Conservation (phyloP, 1,140 invertebrate species). For the Dendrolimus punctatus region DNA sequence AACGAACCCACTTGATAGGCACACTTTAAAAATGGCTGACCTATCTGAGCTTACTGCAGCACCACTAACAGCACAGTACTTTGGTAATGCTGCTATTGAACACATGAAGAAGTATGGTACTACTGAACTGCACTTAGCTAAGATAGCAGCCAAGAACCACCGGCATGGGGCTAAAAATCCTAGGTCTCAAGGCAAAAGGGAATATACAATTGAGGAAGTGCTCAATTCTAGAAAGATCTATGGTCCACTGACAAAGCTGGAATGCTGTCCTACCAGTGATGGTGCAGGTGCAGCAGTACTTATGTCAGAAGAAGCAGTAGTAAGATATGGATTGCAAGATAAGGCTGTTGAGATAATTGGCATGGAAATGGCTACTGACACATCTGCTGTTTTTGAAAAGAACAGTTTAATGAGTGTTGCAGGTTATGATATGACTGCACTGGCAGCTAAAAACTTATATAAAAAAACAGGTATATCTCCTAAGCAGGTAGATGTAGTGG, state of each 20-base stretch:
- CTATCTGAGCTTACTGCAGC: conserved; percentile 83
- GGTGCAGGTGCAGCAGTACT: conserved; percentile 94
- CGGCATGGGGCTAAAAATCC: conserved; percentile 97
- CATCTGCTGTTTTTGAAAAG: conserved; percentile 87
- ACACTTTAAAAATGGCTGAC: conserved; percentile 90
- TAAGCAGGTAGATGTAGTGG: conserved; percentile 94
- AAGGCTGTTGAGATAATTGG: conserved; percentile 95
- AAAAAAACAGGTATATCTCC: conserved; percentile 83
- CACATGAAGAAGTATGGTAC: conserved; percentile 99
- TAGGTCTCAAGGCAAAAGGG: conserved; percentile 92
- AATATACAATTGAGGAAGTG: conserved; percentile 93
- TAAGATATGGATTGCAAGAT: conserved; percentile 82
- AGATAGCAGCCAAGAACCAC: conserved; percentile 98
- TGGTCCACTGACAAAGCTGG: conserved; percentile 93
- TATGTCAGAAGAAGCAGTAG: conserved; percentile 93
- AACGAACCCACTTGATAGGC: conserved; percentile 95
- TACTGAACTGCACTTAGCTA: conserved; percentile 93
- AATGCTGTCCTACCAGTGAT: conserved; percentile 98
- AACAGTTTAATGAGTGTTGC: conserved; percentile 93
- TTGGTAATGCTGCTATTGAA: conserved; percentile 96
- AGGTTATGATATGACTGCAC: conserved; percentile 96
- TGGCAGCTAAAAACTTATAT: conserved; percentile 87
- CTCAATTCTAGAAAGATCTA: conserved; percentile 88
- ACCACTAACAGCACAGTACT: conserved; percentile 95
- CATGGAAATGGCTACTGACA: conserved; percentile 97